Evolutionary conservation across 2,113 vertebrate species (phyloP).

Genomic region (Crotalus helleri): DNA sequence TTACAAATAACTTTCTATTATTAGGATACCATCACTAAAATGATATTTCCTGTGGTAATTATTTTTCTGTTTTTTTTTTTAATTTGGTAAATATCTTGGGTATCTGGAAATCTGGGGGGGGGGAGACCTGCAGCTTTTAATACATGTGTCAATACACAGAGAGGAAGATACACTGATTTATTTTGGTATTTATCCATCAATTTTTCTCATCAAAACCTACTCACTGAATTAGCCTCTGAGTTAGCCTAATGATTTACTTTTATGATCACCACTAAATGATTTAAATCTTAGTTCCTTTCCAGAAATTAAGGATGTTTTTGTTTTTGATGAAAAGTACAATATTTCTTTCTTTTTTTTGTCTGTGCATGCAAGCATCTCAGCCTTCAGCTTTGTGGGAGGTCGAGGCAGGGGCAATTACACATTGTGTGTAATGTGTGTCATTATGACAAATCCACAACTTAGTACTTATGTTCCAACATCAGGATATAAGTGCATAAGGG

Average conservation of each 20-base stretch:
- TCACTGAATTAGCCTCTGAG: not conserved
- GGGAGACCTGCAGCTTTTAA: not conserved
- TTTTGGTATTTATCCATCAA: not conserved
- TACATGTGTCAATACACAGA: too few relatives aligned
- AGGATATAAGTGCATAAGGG: not conserved
- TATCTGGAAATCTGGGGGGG: not conserved
- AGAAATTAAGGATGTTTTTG: not conserved
- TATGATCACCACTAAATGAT: not conserved
- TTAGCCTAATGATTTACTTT: not conserved
- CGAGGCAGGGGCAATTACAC: not conserved
- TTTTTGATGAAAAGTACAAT: not conserved
- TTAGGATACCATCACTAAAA: not conserved
- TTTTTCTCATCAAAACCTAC: not conserved
- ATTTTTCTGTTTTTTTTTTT: not conserved
- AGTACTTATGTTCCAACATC: not conserved
- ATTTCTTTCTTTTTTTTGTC: not conserved
- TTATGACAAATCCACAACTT: not conserved
- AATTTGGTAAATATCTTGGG: not conserved
- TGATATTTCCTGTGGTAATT: not conserved
- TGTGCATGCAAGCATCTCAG: not conserved
- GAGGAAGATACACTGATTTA: not conserved
- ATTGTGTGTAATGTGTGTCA: not conserved
- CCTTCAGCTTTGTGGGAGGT: not conserved
- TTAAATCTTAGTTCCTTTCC: not conserved
- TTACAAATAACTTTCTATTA: not conserved